phyloP scores from a whole-genome alignment of 1,140 invertebrate species.

The Eriocheir sinensis region DNA sequence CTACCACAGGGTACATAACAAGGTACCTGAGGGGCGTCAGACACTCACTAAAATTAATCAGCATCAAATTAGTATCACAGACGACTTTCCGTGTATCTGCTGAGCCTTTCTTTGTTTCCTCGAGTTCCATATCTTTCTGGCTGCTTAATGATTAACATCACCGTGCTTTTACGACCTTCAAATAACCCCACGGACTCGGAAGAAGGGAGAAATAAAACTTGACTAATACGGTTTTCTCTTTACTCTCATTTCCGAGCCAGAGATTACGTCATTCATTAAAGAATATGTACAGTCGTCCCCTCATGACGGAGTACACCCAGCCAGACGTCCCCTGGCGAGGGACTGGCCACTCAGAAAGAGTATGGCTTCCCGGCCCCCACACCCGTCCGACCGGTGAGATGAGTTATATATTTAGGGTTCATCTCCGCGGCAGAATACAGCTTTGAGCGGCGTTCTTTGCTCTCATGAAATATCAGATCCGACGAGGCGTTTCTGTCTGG shows the following conservation, averaged over 20 bases:
- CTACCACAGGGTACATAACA: neutral
- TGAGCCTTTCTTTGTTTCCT: too few species aligned
- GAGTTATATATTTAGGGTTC: slow-evolving; percentile 17
- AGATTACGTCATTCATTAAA: neutral
- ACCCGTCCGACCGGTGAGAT: neutral
- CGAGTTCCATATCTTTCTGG: neutral
- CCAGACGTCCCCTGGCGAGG: neutral
- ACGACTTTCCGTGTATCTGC: neutral
- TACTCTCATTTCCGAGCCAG: neutral
- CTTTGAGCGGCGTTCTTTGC: slow-evolving; percentile 21
- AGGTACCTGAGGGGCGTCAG: neutral
- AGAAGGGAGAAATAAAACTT: neutral
- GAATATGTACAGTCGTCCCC: neutral
- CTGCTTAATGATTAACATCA: neutral
- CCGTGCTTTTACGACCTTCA: neutral
- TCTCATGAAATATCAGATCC: slow-evolving; percentile 5
- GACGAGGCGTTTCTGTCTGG: slow-evolving; percentile 10
- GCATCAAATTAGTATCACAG: neutral
- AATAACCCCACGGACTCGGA: neutral
- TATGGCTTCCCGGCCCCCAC: neutral
- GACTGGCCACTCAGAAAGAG: neutral
- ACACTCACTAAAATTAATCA: slow-evolving; percentile 2
- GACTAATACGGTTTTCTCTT: neutral
- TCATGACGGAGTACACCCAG: neutral
- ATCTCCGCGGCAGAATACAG: neutral